Conservation (phyloP, 2,797 vertebrate species). For the Falco biarmicus region DNA sequence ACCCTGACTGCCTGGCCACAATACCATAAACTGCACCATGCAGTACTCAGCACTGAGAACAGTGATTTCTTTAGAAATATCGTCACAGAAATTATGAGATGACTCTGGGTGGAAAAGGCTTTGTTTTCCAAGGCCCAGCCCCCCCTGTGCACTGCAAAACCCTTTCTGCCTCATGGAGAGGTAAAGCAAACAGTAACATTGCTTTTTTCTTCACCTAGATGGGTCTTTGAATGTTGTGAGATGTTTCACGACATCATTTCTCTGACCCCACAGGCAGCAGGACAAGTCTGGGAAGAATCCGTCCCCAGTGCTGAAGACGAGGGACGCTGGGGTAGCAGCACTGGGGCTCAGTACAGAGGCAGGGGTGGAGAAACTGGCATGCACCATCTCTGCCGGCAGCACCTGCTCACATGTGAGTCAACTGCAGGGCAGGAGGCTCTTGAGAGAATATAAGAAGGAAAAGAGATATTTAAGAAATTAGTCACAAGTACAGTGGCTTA, state of each 20-base stretch:
- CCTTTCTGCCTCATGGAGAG: not conserved
- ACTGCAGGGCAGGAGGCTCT: not conserved
- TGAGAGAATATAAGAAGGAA: constrained; percentile 25
- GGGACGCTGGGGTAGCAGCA: not conserved
- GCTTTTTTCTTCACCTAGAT: not conserved
- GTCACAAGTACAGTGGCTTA: constrained; percentile 49
- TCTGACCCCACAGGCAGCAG: not conserved
- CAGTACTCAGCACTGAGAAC: not conserved
- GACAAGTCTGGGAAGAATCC: not conserved
- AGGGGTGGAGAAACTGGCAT: not conserved
- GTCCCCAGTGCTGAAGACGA: rapidly evolving
- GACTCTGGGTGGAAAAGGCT: not conserved
- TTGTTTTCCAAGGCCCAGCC: not conserved
- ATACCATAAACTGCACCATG: not conserved
- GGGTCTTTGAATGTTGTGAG: not conserved
- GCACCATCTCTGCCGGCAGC: not conserved
- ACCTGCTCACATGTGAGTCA: constrained; percentile 34
- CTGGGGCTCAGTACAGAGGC: not conserved
- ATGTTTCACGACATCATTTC: rapidly evolving
- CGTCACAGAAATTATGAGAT: not conserved
- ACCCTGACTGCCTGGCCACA: rapidly evolving
- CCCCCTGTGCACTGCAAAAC: not conserved
- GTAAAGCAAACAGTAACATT: not conserved
- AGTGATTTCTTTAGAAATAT: not conserved
- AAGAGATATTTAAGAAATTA: constrained; percentile 66